phyloP scores from a whole-genome alignment of 2,888 invertebrate genomes.

The Polyploca ridens region DNA sequence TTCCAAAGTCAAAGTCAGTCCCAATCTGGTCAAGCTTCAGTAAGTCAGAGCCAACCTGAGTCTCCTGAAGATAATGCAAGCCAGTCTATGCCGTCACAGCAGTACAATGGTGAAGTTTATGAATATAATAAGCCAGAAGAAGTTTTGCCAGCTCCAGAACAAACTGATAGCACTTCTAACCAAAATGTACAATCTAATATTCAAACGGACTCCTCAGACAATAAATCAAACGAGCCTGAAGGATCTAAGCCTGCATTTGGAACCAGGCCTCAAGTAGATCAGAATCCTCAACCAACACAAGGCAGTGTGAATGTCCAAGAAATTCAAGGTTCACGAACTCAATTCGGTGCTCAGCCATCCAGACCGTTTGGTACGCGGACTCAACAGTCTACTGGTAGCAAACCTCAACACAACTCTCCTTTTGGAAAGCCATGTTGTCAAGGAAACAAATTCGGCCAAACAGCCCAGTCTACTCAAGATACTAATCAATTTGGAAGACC shows the following conservation, averaged over 20 bases:
- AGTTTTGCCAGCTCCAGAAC: conserved; percentile 31
- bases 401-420: conserved; percentile 33
- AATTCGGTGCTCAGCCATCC: conserved; percentile 32
- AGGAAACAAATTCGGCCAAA: conserved; percentile 19
- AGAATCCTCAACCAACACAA: conserved; percentile 22
- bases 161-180: conserved; percentile 15
- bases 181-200: conserved; percentile 24
- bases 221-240: conserved; percentile 16
- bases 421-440: conserved; percentile 23
- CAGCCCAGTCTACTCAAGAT: conserved; percentile 11
- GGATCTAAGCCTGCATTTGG: conserved; percentile 17
- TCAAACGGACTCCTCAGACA: conserved; percentile 18
- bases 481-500: conserved; percentile 10
- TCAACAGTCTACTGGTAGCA: conserved; percentile 23
- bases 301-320: conserved; percentile 15
- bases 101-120: conserved; percentile 54
- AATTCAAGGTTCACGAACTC: conserved; percentile 16
- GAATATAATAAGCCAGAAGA: conserved; percentile 55
- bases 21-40: conserved; percentile 16
- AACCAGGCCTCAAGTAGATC: conserved; percentile 20
- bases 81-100: conserved; percentile 35
- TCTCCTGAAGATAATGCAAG: conserved; percentile 16
- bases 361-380: conserved; percentile 26
- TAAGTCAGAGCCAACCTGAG: conserved; percentile 24
- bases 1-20: conserved; percentile 15